phyloP scores from a whole-genome alignment of 2,113 vertebrate genomes.

The Amphiprion percula region DNA sequence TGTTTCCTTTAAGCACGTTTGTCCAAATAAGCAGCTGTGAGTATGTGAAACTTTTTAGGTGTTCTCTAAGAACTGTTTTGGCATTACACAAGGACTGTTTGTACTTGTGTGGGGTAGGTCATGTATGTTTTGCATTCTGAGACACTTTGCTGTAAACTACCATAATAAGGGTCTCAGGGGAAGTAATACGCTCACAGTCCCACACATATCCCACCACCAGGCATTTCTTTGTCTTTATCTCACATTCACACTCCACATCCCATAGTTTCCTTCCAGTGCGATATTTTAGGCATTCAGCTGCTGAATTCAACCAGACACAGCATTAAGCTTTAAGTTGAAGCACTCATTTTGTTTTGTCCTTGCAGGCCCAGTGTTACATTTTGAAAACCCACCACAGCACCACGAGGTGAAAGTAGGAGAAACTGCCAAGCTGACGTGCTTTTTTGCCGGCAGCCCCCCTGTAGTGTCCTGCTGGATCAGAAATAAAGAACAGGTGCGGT shows the following conservation, averaged over 20 bases:
- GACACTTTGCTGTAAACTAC: not conserved
- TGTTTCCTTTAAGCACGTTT: not conserved
- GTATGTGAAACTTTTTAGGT: not conserved
- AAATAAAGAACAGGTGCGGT: constrained; percentile 83
- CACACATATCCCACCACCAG: not conserved
- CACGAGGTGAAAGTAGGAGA: constrained; percentile 79
- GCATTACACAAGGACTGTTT: constrained; percentile 47
- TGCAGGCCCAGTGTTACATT: constrained; percentile 71
- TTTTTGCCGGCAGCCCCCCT: constrained; percentile 76
- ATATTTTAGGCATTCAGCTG: not conserved
- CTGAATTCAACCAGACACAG: not conserved
- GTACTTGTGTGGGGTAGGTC: constrained; percentile 13
- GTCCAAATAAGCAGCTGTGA: constrained; percentile 8
- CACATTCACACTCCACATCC: not conserved
- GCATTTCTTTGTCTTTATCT: constrained; percentile 50
- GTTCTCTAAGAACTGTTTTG: not conserved
- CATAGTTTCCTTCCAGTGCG: constrained; percentile 33
- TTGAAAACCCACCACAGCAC: constrained; percentile 72
- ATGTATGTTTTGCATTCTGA: constrained; percentile 31
- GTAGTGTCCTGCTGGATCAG: constrained; percentile 84
- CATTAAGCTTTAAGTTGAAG: not conserved
- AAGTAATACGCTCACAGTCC: not conserved
- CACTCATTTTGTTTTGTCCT: constrained; percentile 3
- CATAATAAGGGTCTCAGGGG: constrained; percentile 37
- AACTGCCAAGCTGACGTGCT: constrained; percentile 72